Evolutionary conservation across 2,888 invertebrate species (phyloP), one percentile per base, ranked within the genome.

Genomic region (Cantharis rustica): DNA sequence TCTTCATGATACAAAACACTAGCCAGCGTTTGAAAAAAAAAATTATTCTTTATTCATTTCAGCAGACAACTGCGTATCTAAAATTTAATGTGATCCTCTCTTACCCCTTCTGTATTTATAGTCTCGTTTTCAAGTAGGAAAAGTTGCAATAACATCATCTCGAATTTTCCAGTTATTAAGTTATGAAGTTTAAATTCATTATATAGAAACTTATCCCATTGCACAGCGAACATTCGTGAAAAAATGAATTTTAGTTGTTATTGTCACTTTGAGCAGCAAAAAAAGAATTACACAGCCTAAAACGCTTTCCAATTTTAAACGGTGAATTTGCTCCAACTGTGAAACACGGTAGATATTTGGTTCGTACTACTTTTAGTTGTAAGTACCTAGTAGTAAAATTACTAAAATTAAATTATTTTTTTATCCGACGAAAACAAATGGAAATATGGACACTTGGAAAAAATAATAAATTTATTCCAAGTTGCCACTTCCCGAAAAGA

Each of bases 381-480:
- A 9, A 0, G 3, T 20, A 20, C 5, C 7, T 13, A n/a, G 4
- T 31, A 31, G 11, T 10, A 31, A 31, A 11, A 31, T 31, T 31
- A 20, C 63, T 71, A 76, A 76, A 73, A 69, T 76, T 69, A 73
- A 73, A 73, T 74, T 73, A n/a, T 73, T 26, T 62, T 68, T 31
- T 63, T 26, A 26, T 68, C 17, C 73, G 61, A 20, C 27, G 16
- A 62, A 26, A 20, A 17, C 15, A 16, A 64, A 47, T 23, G 62
- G 16, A 62, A 20, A 27, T 27, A 47, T 26, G n/a, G 26, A 75
- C 66, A 16, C 17, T 31, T 20, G 26, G 10, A 23, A 63, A 71
- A 72, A 75, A 68, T 73, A 76, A 76, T 73, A 72, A 73, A 76
- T 73, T 73, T 64, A 61, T 61, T 17, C 64, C n/a, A 74, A 74